Evolutionary conservation across 2,113 vertebrate genomes (phyloP), one percentile per base, ranked within the genome.

Genomic region (Grantiella picta): DNA sequence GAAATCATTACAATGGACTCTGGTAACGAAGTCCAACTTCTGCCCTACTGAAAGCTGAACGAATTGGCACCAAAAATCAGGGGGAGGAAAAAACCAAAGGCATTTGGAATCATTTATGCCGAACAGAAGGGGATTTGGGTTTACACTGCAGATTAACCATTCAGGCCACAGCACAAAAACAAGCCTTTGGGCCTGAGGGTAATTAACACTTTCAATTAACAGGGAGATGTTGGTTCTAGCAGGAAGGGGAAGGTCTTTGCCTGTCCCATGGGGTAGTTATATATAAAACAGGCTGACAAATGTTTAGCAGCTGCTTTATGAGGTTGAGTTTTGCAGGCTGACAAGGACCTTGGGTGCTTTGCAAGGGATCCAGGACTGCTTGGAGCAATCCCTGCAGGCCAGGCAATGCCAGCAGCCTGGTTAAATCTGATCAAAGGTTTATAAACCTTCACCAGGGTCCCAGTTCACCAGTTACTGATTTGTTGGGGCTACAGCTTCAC

Each of bases 1-100:
- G 57, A 96, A 84, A 95, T 95, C 84, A 87, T 94, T 82, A 96
- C 77, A 96, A 71, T 76, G 92, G 96, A 94, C 72, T 94, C 91
- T 45, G 91, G 92, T 83, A 80, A 95, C 16, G 73, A 91, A 97
- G 92, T 63, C 61, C 82, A 97, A 92, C 82, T 94, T 86, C 81
- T 92, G 75, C 83, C 94, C 71, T 57, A 73, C 94, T 92, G 83
- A 94, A 94, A 84, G 90, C 72, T 53, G 31, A 92, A 75, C 19
- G 10, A 73, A 31, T n/a, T 64, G 88, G 86, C 73, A 95, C 56
- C 25, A 66, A 65, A 89, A 93, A 40, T 25, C 40, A 11, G 57
- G 47, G 57, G 66, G 38, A 40, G 63, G 59, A 16, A n/a, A 71
- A 73, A 29, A 21, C n/a, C 59, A 52, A 71, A 57, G 29, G 45